A percentile compares a stretch with the other conserved stretches of the same genome.
Evolutionary conservation across 2,888 invertebrate genomes (phyloP).

Genomic region (Pteria penguin): DNA sequence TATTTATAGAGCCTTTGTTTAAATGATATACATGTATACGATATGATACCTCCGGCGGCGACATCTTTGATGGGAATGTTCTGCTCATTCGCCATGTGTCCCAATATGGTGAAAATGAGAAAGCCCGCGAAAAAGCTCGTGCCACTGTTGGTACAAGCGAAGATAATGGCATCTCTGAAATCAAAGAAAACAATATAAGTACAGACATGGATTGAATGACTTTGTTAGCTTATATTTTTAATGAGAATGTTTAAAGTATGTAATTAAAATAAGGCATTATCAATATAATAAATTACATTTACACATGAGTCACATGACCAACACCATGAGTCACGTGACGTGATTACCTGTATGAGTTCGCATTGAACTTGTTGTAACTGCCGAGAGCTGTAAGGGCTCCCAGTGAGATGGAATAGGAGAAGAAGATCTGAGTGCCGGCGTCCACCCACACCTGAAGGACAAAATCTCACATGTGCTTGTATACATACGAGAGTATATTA

Average conservation of each 20-base stretch:
- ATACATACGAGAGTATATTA: too few relatives aligned
- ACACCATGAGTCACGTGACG: too few relatives aligned
- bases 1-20: too few relatives aligned
- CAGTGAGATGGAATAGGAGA: constrained; percentile 84
- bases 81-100: constrained; percentile 74
- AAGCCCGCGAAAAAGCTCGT: constrained; percentile 77
- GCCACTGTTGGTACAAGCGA: constrained; percentile 73
- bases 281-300: too few relatives aligned
- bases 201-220: too few relatives aligned
- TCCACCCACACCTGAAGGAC: constrained; percentile 66
- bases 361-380: constrained; percentile 77
- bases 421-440: constrained; percentile 84
- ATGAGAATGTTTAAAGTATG: too few relatives aligned
- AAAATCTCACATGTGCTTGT: too few relatives aligned
- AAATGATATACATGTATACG: too few relatives aligned
- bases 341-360: constrained; percentile 79
- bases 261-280: too few relatives aligned
- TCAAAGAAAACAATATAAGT: too few relatives aligned
- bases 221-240: too few relatives aligned
- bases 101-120: constrained; percentile 75
- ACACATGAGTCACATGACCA: too few relatives aligned
- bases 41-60: constrained; percentile 69
- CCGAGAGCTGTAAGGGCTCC: constrained; percentile 82
- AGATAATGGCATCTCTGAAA: constrained; percentile 76
- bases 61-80: constrained; percentile 65